Evolutionary conservation across 2,113 vertebrate genomes (phyloP), one percentile per base, ranked within the genome.

Genomic region (Sapajus apella): DNA sequence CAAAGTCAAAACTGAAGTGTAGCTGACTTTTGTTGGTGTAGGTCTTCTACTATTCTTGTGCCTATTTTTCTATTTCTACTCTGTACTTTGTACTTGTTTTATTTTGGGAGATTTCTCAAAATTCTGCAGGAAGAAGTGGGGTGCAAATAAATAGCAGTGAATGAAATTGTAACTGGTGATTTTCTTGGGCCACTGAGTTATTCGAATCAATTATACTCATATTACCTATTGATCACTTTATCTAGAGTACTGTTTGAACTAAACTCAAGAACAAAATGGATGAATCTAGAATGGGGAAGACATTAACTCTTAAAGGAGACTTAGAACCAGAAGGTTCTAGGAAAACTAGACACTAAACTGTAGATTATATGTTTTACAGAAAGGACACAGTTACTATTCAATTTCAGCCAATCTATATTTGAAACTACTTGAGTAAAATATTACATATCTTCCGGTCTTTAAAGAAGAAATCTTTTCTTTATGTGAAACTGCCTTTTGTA

Each of bases 391-490:
- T 91, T 87, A 76, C 40, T 76, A 4, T 80, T 89, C 80, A 30
- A 11, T 27, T 76, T 9, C 16, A 35, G 32, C 10, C 56, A 94
- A 94, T 80, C 82, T 76, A 76, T 45, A 61, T 56, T 61, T 84
- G 70, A 72, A 83, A 55, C 25, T 66, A 43, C 7, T 21, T 73
- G 84, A 96, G 17, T 64, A 72, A 83, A 87, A 77, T 68, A 10
- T 58, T 80, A 61, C 21, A 55, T 80, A 52, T 52, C 21, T 70
- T 85, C 35, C 83, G 2, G 8, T 52, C 72, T 94, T 76, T 82
- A 43, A 94, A 82, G 56, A 96, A 81, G 66, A 35, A 75, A 81
- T 76, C 9, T 58, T 94, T 91, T 75, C 70, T 81, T 91, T 75
- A 50, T 70, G 13, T 77, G 35, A 84, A 82, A 5, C 13, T 58